These are phyloP conservation scores for Psittacula echo DNA, from an alignment of 2,797 vertebrate genomes.

Conservation along the genomic window DNA sequence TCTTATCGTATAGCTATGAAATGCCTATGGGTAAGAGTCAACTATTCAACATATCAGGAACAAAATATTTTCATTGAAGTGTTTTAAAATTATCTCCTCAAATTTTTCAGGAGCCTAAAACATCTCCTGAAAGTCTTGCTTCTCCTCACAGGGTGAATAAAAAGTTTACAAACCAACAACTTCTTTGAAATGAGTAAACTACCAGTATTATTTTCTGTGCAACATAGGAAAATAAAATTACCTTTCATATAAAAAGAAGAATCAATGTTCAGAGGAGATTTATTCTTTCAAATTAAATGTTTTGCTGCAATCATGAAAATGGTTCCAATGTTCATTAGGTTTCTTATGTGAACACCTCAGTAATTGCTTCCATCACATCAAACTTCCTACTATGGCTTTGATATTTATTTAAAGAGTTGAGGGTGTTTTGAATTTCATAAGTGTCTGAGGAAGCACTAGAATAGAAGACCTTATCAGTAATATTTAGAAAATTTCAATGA, in stretches of 20 bases:
- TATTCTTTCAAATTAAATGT: neutral
- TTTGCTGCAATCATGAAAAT: neutral
- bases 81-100: neutral
- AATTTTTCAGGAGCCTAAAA: neutral
- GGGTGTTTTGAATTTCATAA: neutral
- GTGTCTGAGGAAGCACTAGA: neutral
- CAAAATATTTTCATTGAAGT: constrained; percentile 52
- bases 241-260: neutral
- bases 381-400: neutral
- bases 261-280: neutral
- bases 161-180: neutral
- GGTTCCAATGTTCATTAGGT: neutral
- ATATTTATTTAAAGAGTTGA: neutral
- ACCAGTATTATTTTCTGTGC: neutral
- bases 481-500: neutral
- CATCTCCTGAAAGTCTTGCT: neutral
- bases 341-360: neutral
- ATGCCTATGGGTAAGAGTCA: constrained; percentile 8
- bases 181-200: neutral
- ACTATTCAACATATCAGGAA: constrained; percentile 5
- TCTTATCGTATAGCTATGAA: neutral
- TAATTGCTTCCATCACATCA: constrained; percentile 1
- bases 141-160: neutral
- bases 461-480: neutral
- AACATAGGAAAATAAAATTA: neutral